Evolutionary conservation across 1,140 invertebrate species (phyloP).

Genomic region (Theocolax elegans): DNA sequence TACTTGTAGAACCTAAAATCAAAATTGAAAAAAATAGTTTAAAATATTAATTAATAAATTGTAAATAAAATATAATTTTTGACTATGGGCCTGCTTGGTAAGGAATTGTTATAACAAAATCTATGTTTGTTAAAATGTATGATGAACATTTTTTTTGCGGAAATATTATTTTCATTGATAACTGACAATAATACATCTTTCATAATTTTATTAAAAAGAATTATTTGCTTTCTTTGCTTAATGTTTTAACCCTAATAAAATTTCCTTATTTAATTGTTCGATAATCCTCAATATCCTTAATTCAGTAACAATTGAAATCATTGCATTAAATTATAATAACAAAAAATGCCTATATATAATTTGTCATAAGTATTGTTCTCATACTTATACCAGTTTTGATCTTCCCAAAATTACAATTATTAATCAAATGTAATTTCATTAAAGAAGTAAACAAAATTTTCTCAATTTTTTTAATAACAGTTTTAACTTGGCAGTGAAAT

Average conservation of each 20-base stretch:
- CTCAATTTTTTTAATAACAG: too few species aligned
- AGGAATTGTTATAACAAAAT: not conserved
- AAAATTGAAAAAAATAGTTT: too few species aligned
- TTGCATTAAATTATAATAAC: too few species aligned
- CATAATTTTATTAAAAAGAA: constrained; percentile 19
- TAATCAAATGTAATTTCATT: too few species aligned
- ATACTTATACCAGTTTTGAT: too few species aligned
- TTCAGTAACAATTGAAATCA: constrained; percentile 4
- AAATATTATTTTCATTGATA: constrained; percentile 37
- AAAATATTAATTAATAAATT: constrained; percentile 30
- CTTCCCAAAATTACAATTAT: too few species aligned
- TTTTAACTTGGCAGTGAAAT: constrained; percentile 10
- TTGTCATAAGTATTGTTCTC: too few species aligned
- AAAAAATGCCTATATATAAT: not conserved
- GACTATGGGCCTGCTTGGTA: not conserved
- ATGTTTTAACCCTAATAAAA: constrained; percentile 20
- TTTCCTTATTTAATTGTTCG: constrained; percentile 12
- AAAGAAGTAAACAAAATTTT: too few species aligned
- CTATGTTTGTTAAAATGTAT: constrained; percentile 6
- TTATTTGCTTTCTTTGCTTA: constrained; percentile 27
- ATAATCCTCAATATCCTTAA: constrained; percentile 10
- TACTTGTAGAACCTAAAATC: too few species aligned
- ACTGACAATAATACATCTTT: constrained; percentile 34
- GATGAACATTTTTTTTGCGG: constrained; percentile 34
- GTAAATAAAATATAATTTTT: constrained; percentile 12